phyloP scores from a whole-genome alignment of 2,113 vertebrate species.

The Platycercus adscitus region DNA sequence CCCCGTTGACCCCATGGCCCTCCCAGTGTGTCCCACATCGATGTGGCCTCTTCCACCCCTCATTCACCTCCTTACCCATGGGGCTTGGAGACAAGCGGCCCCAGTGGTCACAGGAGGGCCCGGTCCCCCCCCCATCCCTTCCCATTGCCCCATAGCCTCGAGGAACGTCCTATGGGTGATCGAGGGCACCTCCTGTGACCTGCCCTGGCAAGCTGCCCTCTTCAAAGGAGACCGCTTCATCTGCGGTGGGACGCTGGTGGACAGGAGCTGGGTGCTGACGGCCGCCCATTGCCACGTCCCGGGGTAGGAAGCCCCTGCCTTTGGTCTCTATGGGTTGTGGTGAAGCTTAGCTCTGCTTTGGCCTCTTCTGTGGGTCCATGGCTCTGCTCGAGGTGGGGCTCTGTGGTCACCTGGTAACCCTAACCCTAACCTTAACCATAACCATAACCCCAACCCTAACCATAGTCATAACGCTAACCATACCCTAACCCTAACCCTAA shows the following conservation, averaged over 20 bases:
- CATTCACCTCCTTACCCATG: no score
- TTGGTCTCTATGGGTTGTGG: background rate
- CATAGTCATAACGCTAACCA: no score
- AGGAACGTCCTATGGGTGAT: slow-evolving; percentile 4
- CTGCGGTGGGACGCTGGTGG: slow-evolving; percentile 86
- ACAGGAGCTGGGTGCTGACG: slow-evolving; percentile 85
- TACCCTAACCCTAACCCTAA: no score
- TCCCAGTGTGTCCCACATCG: no score
- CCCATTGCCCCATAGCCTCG: background rate
- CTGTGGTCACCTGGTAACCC: no score
- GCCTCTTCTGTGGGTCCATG: background rate
- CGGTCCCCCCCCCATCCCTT: rapidly evolving
- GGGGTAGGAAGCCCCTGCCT: background rate
- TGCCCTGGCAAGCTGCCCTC: slow-evolving; percentile 71
- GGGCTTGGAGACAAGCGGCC: no score
- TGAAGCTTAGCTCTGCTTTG: background rate
- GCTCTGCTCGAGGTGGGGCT: background rate
- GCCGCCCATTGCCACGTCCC: slow-evolving; percentile 83
- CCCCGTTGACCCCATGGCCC: no score
- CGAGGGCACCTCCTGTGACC: background rate
- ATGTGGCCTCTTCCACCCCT: no score
- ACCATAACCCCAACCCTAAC: no score
- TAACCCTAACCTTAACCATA: no score
- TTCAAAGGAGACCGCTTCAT: slow-evolving; percentile 61
- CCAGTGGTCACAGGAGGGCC: background rate